phyloP scores from a whole-genome alignment of 1,140 invertebrate genomes.

The Phymastichus coffea region DNA sequence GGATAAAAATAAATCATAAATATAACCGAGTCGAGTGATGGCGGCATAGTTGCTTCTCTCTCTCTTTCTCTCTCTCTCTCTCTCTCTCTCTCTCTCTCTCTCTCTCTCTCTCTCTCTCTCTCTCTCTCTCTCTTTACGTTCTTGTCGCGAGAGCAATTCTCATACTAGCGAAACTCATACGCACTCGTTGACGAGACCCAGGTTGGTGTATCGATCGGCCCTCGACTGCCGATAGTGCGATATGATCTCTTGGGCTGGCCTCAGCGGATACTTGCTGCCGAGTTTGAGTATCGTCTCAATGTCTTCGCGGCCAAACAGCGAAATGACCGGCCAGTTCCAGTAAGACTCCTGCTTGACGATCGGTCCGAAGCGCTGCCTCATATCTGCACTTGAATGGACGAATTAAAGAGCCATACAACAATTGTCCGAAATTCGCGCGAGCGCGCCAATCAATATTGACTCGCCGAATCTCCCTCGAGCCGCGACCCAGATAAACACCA shows the following conservation, averaged over 20 bases:
- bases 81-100: conserved; percentile 3
- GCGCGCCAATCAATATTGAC: too few species aligned
- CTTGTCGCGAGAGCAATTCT: too few species aligned
- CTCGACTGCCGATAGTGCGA: conserved; percentile 72
- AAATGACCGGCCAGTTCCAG: conserved; percentile 74
- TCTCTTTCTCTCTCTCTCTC: conserved; percentile 4
- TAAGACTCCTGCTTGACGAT: conserved; percentile 76
- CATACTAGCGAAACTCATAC: too few species aligned
- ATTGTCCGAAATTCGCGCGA: too few species aligned
- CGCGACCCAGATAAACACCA: too few species aligned
- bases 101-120: neutral
- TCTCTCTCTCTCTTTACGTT: neutral
- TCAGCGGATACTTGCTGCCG: conserved; percentile 71
- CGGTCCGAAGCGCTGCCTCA: conserved; percentile 65
- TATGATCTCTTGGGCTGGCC: conserved; percentile 81
- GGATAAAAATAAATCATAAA: neutral
- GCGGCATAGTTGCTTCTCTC: neutral
- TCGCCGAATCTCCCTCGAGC: too few species aligned
- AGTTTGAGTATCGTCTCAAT: conserved; percentile 76
- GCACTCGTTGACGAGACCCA: conserved; percentile 81
- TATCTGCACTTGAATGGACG: conserved; percentile 52
- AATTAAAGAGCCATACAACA: conserved; percentile 14
- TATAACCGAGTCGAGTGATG: too few species aligned
- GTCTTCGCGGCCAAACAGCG: conserved; percentile 72
- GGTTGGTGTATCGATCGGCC: conserved; percentile 76